These are phyloP conservation scores for Phyto melanocephala DNA, from an alignment of 2,888 invertebrate genomes.

Conservation along the genomic window DNA sequence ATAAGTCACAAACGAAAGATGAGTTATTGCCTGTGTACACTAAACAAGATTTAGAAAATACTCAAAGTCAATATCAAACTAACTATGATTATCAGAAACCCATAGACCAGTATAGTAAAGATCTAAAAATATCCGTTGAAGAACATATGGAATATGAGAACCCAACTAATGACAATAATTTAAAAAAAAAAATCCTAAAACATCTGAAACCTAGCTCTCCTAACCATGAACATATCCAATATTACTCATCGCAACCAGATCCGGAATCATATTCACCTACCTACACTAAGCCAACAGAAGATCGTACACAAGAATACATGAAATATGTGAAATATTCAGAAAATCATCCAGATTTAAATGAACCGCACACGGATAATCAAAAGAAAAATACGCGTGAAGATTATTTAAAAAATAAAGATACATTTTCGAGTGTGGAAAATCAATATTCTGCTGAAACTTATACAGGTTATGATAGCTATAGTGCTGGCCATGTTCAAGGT, in stretches of 20 bases:
- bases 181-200: too few relatives aligned
- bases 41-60: neutral
- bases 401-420: slow-evolving; percentile 13
- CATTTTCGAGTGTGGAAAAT: slow-evolving; percentile 61
- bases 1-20: neutral
- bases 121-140: neutral
- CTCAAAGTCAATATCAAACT: neutral
- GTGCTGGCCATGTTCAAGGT: slow-evolving; percentile 73
- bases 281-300: neutral
- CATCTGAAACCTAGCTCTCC: too few relatives aligned
- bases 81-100: neutral
- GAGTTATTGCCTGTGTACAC: neutral
- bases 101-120: neutral
- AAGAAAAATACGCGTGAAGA: slow-evolving; percentile 18
- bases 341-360: neutral
- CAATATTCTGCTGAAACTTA: slow-evolving; percentile 68
- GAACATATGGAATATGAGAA: slow-evolving; percentile 16
- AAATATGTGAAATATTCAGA: neutral
- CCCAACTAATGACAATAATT: neutral
- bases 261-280: neutral
- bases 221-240: neutral
- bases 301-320: too few relatives aligned
- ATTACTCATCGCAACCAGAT: neutral
- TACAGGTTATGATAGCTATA: slow-evolving; percentile 74
- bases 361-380: neutral